A percentile compares a stretch with the other conserved stretches of the same genome.
Conservation (phyloP, 2,797 vertebrate genomes). For the Necrosyrtes monachus region DNA sequence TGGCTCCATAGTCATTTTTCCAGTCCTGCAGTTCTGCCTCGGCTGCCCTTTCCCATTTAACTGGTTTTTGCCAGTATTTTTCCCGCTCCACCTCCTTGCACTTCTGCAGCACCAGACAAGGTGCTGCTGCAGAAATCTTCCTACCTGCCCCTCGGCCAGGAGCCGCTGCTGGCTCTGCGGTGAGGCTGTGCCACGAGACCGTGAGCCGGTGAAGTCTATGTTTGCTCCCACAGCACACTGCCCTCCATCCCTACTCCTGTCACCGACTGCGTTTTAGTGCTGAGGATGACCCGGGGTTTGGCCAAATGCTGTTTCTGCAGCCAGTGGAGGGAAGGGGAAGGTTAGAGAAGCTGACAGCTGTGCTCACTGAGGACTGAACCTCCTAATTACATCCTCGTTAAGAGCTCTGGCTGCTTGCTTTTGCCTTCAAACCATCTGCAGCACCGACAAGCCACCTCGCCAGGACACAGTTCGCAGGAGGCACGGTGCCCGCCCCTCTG, state of each 20-base stretch:
- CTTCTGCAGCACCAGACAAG: neutral
- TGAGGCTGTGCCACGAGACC: neutral
- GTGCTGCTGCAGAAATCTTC: neutral
- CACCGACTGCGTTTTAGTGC: neutral
- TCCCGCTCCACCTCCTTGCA: neutral
- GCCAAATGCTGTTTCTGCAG: neutral
- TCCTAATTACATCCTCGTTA: neutral
- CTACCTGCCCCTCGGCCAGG: neutral
- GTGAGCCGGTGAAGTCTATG: rapidly evolving
- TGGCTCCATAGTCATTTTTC: neutral
- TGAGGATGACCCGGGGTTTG: neutral
- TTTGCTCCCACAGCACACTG: rapidly evolving
- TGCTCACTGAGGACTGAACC: neutral
- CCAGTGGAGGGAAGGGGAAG: neutral
- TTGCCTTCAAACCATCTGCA: neutral
- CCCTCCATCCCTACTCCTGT: rapidly evolving
- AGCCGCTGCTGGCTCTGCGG: neutral
- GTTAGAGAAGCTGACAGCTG: neutral
- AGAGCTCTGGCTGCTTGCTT: neutral
- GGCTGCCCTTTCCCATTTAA: neutral
- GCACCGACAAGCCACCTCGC: rapidly evolving
- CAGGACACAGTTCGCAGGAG: rapidly evolving
- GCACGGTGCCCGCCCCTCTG: too few relatives aligned
- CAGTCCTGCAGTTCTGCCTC: neutral
- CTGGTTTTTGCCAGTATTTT: neutral